phyloP scores from a whole-genome alignment of 1,140 invertebrate species.

The Zaprionus ornatus region DNA sequence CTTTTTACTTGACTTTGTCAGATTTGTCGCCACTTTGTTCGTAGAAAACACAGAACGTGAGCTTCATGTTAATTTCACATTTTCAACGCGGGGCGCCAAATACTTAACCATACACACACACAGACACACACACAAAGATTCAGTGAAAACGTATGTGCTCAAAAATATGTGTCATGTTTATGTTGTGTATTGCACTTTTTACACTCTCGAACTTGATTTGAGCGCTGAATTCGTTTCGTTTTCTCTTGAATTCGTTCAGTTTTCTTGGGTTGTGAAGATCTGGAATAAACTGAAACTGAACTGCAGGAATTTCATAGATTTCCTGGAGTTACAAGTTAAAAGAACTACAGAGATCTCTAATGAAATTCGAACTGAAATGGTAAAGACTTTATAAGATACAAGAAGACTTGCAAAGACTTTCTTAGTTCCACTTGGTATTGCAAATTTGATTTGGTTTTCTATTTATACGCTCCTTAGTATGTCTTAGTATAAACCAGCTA shows the following conservation, averaged over 20 bases:
- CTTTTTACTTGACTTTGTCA: conserved; percentile 31
- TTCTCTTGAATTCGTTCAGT: not conserved
- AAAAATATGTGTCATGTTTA: not conserved
- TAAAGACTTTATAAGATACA: not conserved
- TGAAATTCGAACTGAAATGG: not conserved
- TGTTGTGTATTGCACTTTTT: conserved; percentile 46
- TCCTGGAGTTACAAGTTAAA: not conserved
- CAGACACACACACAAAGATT: not conserved
- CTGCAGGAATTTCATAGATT: not conserved
- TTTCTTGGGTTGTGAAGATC: not conserved
- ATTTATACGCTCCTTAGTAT: too few species aligned
- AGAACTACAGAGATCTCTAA: not conserved
- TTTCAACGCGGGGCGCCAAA: conserved; percentile 42
- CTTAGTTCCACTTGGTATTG: too few species aligned
- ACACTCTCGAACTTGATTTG: not conserved
- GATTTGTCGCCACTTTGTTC: conserved; percentile 61
- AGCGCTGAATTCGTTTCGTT: not conserved
- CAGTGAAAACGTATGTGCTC: not conserved
- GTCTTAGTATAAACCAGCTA: not conserved
- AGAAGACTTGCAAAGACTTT: not conserved
- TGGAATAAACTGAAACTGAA: not conserved
- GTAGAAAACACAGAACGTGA: conserved; percentile 71
- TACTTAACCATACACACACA: not conserved
- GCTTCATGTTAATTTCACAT: conserved; percentile 67
- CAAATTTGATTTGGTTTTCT: too few species aligned